A percentile compares a stretch with the other conserved stretches of the same genome.
phyloP scores from a whole-genome alignment of 2,797 vertebrate species.

The Hippocampus kuda region DNA sequence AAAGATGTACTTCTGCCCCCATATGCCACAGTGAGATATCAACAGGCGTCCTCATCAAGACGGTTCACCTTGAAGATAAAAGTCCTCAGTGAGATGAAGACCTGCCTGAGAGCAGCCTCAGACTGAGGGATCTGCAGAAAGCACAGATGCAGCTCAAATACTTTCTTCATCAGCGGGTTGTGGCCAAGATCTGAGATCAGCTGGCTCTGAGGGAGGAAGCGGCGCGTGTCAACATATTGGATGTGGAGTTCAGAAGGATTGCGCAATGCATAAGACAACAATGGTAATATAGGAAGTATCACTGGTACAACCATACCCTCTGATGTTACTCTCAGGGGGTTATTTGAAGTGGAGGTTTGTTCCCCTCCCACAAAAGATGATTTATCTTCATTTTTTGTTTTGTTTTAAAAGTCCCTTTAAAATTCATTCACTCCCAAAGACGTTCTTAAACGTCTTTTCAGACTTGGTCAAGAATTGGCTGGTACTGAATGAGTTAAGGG shows the following conservation, averaged over 20 bases:
- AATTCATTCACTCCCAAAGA: no score
- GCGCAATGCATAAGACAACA: no score
- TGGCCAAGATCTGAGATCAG: slow-evolving; percentile 85
- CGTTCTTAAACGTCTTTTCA: no score
- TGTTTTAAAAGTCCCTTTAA: not conserved
- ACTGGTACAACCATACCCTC: not conserved
- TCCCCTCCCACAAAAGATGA: no score
- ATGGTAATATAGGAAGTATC: not conserved
- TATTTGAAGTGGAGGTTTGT: no score
- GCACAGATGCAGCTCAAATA: slow-evolving; percentile 92
- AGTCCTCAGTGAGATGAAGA: slow-evolving; percentile 85
- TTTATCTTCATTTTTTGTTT: no score
- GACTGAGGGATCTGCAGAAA: slow-evolving; percentile 97
- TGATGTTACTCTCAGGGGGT: no score
- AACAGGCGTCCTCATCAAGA: not conserved
- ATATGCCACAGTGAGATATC: not conserved
- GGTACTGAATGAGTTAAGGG: no score
- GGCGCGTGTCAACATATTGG: not conserved
- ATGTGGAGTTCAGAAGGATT: not conserved
- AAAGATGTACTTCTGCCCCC: not conserved
- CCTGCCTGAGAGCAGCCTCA: slow-evolving; percentile 84
- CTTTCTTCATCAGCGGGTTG: slow-evolving; percentile 97
- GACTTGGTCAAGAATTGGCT: no score
- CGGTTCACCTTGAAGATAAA: slow-evolving; percentile 86
- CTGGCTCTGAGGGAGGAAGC: slow-evolving; percentile 72